These are phyloP conservation scores for Menidia beryllina DNA, from an alignment of 2,113 vertebrate genomes.

Conservation along the genomic window DNA sequence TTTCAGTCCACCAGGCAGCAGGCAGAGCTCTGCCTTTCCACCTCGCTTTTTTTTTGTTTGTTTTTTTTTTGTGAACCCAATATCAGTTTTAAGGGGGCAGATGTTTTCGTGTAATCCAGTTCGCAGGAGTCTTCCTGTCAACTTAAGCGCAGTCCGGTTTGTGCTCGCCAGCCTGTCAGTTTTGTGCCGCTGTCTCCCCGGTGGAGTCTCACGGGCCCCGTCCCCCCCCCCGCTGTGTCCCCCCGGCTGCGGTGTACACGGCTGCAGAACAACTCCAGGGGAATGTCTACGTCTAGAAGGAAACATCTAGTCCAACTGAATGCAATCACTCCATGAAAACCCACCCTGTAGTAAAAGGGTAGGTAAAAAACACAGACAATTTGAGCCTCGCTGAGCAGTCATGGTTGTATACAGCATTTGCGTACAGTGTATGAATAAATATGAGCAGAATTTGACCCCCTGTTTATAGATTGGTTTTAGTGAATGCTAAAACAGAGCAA, in stretches of 20 bases:
- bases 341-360: slow-evolving; percentile 35
- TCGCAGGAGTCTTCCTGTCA: slow-evolving; percentile 66
- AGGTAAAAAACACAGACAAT: slow-evolving; percentile 37
- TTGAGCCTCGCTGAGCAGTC: slow-evolving; percentile 24
- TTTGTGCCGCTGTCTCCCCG: slow-evolving; percentile 52
- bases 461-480: slow-evolving; percentile 43
- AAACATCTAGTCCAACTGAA: slow-evolving; percentile 27
- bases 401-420: not conserved
- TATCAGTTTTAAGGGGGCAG: slow-evolving; percentile 46
- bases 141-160: slow-evolving; percentile 64
- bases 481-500: slow-evolving; percentile 24
- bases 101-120: slow-evolving; percentile 49
- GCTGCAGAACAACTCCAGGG: slow-evolving; percentile 51
- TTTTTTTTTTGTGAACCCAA: slow-evolving; percentile 34
- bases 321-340: slow-evolving; percentile 53
- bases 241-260: slow-evolving; percentile 35
- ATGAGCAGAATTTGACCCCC: slow-evolving; percentile 13
- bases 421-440: slow-evolving; percentile 1
- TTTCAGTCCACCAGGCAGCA: slow-evolving; percentile 8
- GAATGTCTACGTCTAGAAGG: slow-evolving; percentile 56
- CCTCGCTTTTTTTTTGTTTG: too few relatives aligned
- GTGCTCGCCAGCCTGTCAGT: slow-evolving; percentile 61
- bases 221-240: slow-evolving; percentile 48
- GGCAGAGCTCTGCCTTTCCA: not conserved
- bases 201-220: slow-evolving; percentile 54